Conservation (phyloP, 2,888 invertebrate genomes). For the Cybosia mesomella region DNA sequence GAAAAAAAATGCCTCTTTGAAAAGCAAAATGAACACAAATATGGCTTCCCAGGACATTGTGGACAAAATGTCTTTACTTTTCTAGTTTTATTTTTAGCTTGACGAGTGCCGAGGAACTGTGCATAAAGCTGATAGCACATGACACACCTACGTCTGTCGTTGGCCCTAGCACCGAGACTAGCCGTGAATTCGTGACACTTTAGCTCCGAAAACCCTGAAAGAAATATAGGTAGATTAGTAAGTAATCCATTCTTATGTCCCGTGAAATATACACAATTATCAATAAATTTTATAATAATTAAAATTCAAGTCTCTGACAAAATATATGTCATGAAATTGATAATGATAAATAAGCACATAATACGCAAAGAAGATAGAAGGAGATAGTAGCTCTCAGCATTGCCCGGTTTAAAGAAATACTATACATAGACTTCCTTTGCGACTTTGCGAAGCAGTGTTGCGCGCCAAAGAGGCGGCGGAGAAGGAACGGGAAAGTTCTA, state of each 20-base stretch:
- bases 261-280: background rate
- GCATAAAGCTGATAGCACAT: slow-evolving; percentile 50
- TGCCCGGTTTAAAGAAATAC: background rate
- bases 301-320: background rate
- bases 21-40: slow-evolving; percentile 45
- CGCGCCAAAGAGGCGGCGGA: background rate
- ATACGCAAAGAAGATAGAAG: background rate
- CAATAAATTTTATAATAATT: background rate
- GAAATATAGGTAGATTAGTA: background rate
- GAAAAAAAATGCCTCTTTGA: slow-evolving; percentile 21
- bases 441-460: background rate
- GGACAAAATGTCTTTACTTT: slow-evolving; percentile 49
- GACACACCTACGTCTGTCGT: slow-evolving; percentile 42
- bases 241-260: background rate
- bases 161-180: slow-evolving; percentile 33
- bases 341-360: background rate
- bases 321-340: no score
- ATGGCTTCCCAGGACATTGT: slow-evolving; percentile 46
- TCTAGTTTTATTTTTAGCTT: slow-evolving; percentile 45
- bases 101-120: slow-evolving; percentile 43
- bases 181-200: slow-evolving; percentile 36
- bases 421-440: background rate
- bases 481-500: background rate
- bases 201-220: slow-evolving; percentile 7
- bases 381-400: background rate